phyloP scores from a whole-genome alignment of 2,888 invertebrate species.

The Heliconius charithonia region DNA sequence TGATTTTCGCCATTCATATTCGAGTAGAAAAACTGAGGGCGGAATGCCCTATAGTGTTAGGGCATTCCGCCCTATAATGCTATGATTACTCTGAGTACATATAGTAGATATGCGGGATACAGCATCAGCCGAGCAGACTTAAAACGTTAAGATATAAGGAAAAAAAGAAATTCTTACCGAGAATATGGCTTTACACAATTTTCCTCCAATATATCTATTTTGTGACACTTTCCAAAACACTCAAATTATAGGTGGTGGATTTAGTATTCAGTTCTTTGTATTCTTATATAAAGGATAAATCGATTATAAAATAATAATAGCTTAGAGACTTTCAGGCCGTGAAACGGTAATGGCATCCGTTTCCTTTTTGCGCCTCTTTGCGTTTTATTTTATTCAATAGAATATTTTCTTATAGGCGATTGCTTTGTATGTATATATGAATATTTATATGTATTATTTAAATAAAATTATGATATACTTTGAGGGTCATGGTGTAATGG shows the following conservation, averaged over 20 bases:
- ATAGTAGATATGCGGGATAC: too few relatives aligned
- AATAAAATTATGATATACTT: too few relatives aligned
- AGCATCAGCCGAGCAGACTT: too few relatives aligned
- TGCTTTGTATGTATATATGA: neutral
- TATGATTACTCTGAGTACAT: too few relatives aligned
- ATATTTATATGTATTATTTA: neutral
- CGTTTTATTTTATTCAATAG: conserved; percentile 43
- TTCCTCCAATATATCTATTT: neutral
- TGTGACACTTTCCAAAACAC: neutral
- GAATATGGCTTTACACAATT: too few relatives aligned
- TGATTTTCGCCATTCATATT: too few relatives aligned
- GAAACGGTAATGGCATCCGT: conserved; percentile 45
- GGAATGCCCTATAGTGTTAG: too few relatives aligned
- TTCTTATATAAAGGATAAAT: conserved; percentile 15
- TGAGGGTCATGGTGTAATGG: too few relatives aligned
- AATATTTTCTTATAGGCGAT: conserved; percentile 28
- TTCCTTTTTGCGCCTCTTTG: conserved; percentile 32
- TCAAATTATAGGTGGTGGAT: neutral
- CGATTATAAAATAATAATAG: conserved; percentile 31
- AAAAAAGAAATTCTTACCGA: too few relatives aligned
- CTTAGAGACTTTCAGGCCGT: conserved; percentile 22
- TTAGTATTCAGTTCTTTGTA: conserved; percentile 4
- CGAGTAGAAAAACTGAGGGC: too few relatives aligned
- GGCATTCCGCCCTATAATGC: too few relatives aligned
- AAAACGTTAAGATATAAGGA: too few relatives aligned